Base-by-base conservation (phyloP, 2,113 vertebrate species). In the Lepisosteus osseus region DNA sequence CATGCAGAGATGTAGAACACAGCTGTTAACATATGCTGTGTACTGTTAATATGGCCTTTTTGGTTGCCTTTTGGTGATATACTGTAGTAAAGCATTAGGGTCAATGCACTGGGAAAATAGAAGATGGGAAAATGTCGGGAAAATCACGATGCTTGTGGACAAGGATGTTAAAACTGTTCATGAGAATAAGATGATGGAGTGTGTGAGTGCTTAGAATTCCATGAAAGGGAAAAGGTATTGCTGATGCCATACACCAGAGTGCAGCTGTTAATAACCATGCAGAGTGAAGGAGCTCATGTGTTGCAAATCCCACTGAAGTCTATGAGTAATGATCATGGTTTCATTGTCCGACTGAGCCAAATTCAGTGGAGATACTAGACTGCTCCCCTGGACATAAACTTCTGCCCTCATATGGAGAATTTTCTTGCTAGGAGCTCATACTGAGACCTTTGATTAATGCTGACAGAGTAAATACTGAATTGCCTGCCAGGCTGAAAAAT, bases 261-360 rank as follows among this genome's bases (percentile, higher is more conserved):
- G 54, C 12, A 29, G 71, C 42, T n/a, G 43, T 55, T 68, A 42
- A 42, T 42, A 56, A 69, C 17, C 29, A 56, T 65, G 15, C 3
- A 6, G 17, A 40, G 6, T 6, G 3, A 9, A 70, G 55, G 8
- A 47, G 41, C 44, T 54, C 51, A 40, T 64, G 61, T 69, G 67
- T 66, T n/a, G 17, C 51, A 70, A 76, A 63, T 63, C 61, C 69
- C 72, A 65, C 69, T 51, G 44, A 54, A 15, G n/a, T 64, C 17
- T 11, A 42, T 76, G 69, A 79, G 15, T 69, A 71, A 78, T 79
- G 74, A 76, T 54, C 8, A 29, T 61, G 40, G 59, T 61, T 67
- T 68, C 59, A 54, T 55, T 29, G 68, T 66, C 62, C 61, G 45
- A 72, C 44, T 44, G 13, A 54, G 72, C 42, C 2, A 47, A 70